These are phyloP conservation scores for Cryptocephalus moraei DNA, from an alignment of 2,888 invertebrate species.

Conservation along the genomic window DNA sequence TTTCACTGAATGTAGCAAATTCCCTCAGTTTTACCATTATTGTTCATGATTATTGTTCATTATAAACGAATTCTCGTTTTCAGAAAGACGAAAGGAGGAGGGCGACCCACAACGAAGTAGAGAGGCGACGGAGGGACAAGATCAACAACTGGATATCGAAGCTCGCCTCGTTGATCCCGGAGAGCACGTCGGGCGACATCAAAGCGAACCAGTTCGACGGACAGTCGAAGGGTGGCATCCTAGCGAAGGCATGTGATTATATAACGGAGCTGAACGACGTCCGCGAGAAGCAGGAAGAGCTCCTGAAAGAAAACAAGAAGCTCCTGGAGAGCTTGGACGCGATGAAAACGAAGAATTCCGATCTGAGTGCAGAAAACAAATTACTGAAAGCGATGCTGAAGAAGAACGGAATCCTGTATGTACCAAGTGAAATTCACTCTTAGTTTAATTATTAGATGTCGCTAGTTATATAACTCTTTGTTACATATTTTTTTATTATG, in stretches of 20 bases:
- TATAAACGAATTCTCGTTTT: slow-evolving; percentile 11
- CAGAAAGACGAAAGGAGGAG: slow-evolving; percentile 77
- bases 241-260: slow-evolving; percentile 93
- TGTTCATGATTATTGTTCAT: no score
- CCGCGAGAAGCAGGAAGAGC: slow-evolving; percentile 60
- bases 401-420: slow-evolving; percentile 47
- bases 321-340: slow-evolving; percentile 59
- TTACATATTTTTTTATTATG: background rate
- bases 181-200: slow-evolving; percentile 40
- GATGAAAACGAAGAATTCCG: slow-evolving; percentile 59
- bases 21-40: no score
- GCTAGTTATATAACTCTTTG: background rate
- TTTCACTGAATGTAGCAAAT: no score
- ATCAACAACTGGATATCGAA: slow-evolving; percentile 96
- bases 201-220: slow-evolving; percentile 53
- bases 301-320: slow-evolving; percentile 57
- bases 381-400: slow-evolving; percentile 57
- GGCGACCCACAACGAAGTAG: slow-evolving; percentile 93
- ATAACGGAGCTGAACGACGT: slow-evolving; percentile 74
- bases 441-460: background rate
- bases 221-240: slow-evolving; percentile 77
- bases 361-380: slow-evolving; percentile 67
- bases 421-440: slow-evolving; percentile 10
- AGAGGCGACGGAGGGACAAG: slow-evolving; percentile 85
- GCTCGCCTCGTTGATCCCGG: slow-evolving; percentile 82